These are phyloP conservation scores for Eonycteris spelaea DNA, from an alignment of 2,113 vertebrate species.

Conservation along the genomic window DNA sequence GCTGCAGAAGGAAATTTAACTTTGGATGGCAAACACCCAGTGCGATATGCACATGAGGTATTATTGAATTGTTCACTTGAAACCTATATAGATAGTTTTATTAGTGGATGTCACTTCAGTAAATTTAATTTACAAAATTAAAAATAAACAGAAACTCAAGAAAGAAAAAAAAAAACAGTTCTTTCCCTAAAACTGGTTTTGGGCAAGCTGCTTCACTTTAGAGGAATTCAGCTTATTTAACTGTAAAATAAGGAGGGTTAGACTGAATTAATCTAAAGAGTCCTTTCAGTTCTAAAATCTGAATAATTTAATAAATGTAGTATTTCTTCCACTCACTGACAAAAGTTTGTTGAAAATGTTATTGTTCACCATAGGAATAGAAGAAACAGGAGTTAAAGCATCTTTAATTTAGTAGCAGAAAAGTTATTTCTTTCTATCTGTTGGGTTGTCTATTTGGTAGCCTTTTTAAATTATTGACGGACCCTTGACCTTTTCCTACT, in stretches of 20 bases:
- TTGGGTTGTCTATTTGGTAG: not conserved
- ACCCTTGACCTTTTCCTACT: not conserved
- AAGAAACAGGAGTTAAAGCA: not conserved
- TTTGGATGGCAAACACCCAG: too few species aligned
- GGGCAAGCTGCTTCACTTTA: not conserved
- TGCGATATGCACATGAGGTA: too few species aligned
- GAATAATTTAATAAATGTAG: slow-evolving; percentile 3
- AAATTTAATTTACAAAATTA: too few species aligned
- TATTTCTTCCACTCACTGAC: not conserved
- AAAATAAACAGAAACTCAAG: too few species aligned
- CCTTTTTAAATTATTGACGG: not conserved
- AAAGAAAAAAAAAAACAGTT: not conserved
- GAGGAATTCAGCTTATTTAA: not conserved
- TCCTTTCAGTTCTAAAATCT: not conserved
- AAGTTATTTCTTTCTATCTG: not conserved
- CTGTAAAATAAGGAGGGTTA: not conserved
- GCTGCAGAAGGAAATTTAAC: too few species aligned
- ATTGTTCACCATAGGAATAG: not conserved
- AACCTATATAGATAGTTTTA: too few species aligned
- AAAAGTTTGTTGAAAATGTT: not conserved
- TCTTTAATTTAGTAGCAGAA: not conserved
- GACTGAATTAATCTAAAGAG: not conserved
- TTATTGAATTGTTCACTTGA: too few species aligned
- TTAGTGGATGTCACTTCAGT: too few species aligned
- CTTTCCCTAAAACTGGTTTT: not conserved